Conservation (phyloP, 2,113 vertebrate genomes). For the Leptobrachium ailaonicum region DNA sequence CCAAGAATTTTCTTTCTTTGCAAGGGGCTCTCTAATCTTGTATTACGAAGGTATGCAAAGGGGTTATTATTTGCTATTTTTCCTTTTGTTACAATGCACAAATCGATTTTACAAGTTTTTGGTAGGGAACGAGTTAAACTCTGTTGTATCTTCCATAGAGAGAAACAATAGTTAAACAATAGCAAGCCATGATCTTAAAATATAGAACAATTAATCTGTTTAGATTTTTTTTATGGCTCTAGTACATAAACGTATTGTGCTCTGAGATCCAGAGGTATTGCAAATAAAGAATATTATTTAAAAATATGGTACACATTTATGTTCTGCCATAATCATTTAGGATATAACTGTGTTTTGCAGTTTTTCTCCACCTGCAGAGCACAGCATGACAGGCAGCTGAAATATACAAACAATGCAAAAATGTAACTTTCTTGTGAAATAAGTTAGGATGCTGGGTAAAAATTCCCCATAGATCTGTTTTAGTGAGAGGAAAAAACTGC, state of each 20-base stretch:
- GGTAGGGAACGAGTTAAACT: no score
- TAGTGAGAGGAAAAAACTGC: constrained; percentile 32
- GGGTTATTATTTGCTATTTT: no score
- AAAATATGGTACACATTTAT: neutral
- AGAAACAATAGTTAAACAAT: no score
- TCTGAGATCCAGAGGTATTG: no score
- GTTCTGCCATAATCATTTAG: constrained; percentile 21
- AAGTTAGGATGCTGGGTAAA: constrained; percentile 25
- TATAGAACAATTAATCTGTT: neutral
- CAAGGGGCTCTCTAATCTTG: no score
- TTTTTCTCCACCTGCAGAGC: neutral
- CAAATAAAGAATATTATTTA: neutral
- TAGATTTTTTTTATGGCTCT: neutral
- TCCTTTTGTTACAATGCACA: no score
- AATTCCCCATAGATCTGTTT: constrained; percentile 26
- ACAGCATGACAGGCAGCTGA: constrained; percentile 13
- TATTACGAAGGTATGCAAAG: no score
- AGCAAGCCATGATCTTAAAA: neutral
- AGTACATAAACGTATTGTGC: neutral
- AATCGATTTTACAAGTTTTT: no score
- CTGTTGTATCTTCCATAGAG: no score
- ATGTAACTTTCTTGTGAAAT: constrained; percentile 17
- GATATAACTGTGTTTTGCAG: constrained; percentile 12
- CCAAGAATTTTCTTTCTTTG: no score
- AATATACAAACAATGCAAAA: constrained; percentile 5